Conservation (phyloP, 2,888 invertebrate genomes). For the Lomographa bimaculata region DNA sequence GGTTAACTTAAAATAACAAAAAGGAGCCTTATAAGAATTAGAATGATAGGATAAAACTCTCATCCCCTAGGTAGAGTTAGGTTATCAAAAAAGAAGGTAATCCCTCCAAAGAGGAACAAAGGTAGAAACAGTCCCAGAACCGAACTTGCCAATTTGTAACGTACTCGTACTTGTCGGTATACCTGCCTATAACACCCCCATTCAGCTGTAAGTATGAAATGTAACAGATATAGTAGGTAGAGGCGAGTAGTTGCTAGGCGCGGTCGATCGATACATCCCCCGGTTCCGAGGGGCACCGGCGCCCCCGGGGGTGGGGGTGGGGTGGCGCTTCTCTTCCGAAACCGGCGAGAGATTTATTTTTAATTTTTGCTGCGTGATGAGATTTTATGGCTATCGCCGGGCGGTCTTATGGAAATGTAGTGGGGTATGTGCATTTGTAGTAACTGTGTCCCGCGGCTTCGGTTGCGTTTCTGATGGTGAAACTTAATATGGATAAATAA, state of each 20-base stretch:
- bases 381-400: constrained; percentile 24
- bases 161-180: background rate
- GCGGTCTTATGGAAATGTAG: no score
- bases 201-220: constrained; percentile 7
- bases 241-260: constrained; percentile 40
- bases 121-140: background rate
- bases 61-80: no score
- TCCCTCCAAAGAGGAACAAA: no score
- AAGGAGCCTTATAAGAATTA: no score
- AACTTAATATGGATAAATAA: no score
- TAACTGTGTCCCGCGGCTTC: no score
- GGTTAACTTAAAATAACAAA: no score
- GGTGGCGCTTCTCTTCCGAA: constrained; percentile 3
- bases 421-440: no score
- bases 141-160: background rate
- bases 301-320: constrained; percentile 10
- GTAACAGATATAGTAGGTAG: background rate
- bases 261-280: constrained; percentile 42
- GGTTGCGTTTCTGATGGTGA: no score
- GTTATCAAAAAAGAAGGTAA: no score
- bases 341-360: constrained; percentile 40
- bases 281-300: constrained; percentile 11
- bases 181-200: background rate
- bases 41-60: no score
- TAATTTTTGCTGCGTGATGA: constrained; percentile 43